These are phyloP conservation scores for Rhabdomys pumilio DNA, from an alignment of 2,797 vertebrate species.

Conservation along the genomic window DNA sequence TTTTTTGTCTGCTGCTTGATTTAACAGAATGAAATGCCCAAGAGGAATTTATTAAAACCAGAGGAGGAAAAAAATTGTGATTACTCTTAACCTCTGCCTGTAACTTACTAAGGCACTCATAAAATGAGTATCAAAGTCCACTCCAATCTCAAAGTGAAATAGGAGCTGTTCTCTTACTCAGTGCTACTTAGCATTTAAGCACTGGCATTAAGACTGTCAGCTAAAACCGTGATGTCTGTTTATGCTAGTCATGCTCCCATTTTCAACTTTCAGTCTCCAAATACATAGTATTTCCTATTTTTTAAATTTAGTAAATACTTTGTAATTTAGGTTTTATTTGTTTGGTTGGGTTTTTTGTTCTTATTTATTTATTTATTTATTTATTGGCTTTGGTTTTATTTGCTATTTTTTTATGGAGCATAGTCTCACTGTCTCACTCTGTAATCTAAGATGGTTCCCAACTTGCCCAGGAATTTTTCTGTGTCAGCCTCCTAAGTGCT, in stretches of 20 bases:
- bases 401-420: background rate
- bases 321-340: background rate
- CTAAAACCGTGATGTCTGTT: background rate
- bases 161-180: background rate
- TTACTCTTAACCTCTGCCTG: slow-evolving; percentile 73
- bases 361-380: no score
- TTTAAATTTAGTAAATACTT: slow-evolving; percentile 1
- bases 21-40: slow-evolving; percentile 81
- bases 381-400: background rate
- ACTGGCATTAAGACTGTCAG: background rate
- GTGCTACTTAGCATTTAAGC: slow-evolving; percentile 37
- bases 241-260: background rate
- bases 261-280: slow-evolving; percentile 37
- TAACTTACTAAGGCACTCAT: slow-evolving; percentile 68
- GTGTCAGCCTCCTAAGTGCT: background rate
- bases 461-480: background rate
- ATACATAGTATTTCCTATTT: slow-evolving; percentile 7
- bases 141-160: slow-evolving; percentile 56
- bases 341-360: background rate
- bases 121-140: slow-evolving; percentile 60
- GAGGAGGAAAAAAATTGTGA: slow-evolving; percentile 63
- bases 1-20: slow-evolving; percentile 84
- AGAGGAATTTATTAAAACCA: slow-evolving; percentile 85
- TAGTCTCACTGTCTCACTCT: background rate
- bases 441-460: background rate